Evolutionary conservation across 2,888 invertebrate genomes (phyloP), one percentile per base, ranked within the genome.

Genomic region (Cephus nigrinus): DNA sequence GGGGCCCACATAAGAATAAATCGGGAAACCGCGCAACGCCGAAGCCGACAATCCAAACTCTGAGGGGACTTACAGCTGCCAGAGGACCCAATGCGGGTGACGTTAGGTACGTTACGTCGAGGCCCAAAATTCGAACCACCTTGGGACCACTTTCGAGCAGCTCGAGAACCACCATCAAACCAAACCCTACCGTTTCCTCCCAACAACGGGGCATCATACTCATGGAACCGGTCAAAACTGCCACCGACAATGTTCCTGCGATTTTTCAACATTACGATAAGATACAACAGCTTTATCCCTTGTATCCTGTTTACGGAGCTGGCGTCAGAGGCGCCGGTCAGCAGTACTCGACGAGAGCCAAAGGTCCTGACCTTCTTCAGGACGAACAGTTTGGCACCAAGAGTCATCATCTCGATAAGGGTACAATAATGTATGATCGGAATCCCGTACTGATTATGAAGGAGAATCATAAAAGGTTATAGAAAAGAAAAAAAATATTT

Each of bases 231-330:
- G 88, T 90, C 5, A 90, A 91, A 81, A 85, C 90, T n/a, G 86
- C 88, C 40, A 88, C 89, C 76, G 89, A 89, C 81, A 94, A 95
- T 89, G 95, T 95, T 91, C 95, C 95, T 32, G 94, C 93, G 85
- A 93, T 95, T 78, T 96, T 95, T 91, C 95, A 95, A 90, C 94
- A 95, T 86, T 96, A 96, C 90, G 94, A 95, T 83, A 96, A 95
- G 92, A 95, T 95, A 82, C 95, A 96, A 90, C 94, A 95, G 86
- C 95, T 96, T 84, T 96, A 96, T 90, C 96, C 96, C 4, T 79
- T 89, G 34, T 90, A 88, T 80, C 90, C 90, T 31, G 86, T 90
- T 71, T 90, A 89, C 78, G 55, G 55, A 55, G 87, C 86, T n/a
- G 90, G 90, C 0, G 88, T 88, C 3, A 82, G 90, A 12, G 90